These are phyloP conservation scores for Megaustenia siamemsis DNA, from an alignment of 2,888 invertebrate genomes.

Conservation along the genomic window DNA sequence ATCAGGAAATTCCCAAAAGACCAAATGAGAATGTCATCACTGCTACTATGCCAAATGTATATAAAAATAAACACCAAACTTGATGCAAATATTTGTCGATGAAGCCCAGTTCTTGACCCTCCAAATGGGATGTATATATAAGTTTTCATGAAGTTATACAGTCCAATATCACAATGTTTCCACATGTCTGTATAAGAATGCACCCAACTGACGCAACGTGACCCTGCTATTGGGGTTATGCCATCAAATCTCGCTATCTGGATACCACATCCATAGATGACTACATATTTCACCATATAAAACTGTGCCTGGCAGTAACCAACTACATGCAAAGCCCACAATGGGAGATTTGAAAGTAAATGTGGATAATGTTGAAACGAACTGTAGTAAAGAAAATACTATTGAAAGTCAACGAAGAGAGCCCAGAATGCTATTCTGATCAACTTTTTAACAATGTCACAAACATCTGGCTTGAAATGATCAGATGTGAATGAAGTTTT, in stretches of 20 bases:
- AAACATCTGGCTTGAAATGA: not conserved
- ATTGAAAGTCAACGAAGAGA: conserved; percentile 85
- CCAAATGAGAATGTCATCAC: conserved; percentile 90
- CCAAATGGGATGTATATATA: conserved; percentile 89
- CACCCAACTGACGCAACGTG: conserved; percentile 93
- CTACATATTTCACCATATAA: conserved; percentile 94
- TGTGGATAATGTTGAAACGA: conserved; percentile 86
- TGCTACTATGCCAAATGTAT: conserved; percentile 93
- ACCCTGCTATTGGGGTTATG: conserved; percentile 86
- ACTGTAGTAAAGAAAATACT: conserved; percentile 91
- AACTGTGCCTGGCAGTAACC: conserved; percentile 94
- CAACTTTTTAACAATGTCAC: conserved; percentile 41
- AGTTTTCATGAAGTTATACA: conserved; percentile 92
- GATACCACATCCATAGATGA: conserved; percentile 91
- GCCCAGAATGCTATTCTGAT: conserved; percentile 84
- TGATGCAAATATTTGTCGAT: conserved; percentile 85
- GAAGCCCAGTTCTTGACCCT: conserved; percentile 79
- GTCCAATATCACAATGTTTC: conserved; percentile 94
- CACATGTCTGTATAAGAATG: conserved; percentile 98
- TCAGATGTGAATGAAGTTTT: not conserved
- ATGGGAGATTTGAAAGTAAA: conserved; percentile 82
- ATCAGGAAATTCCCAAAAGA: conserved; percentile 91
- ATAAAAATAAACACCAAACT: conserved; percentile 89
- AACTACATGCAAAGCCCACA: conserved; percentile 89
- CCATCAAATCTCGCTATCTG: conserved; percentile 86